Percentiles rank a stretch among this genome's conserved stretches.
phyloP scores from a whole-genome alignment of 2,888 invertebrate genomes.

The Notodonta dromedarius region DNA sequence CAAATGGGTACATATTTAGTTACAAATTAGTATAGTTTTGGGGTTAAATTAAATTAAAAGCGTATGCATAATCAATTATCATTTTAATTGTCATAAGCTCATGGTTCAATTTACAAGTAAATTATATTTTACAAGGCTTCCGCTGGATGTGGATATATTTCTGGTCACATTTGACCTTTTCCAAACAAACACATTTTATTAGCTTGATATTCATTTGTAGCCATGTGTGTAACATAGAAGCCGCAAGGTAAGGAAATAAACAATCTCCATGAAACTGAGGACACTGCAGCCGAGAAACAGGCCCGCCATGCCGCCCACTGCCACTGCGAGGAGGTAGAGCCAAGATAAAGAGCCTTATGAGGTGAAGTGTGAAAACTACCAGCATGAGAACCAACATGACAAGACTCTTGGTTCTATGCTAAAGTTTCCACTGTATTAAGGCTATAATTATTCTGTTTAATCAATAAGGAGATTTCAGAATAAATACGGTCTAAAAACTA shows the following conservation, averaged over 20 bases:
- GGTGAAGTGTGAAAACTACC: too few relatives aligned
- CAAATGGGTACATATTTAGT: constrained; percentile 34
- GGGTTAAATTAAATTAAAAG: constrained; percentile 6
- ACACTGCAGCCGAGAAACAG: constrained; percentile 91
- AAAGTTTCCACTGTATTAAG: too few relatives aligned
- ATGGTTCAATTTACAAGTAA: neutral
- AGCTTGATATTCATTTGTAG: constrained; percentile 8
- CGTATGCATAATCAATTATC: neutral
- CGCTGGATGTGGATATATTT: too few relatives aligned
- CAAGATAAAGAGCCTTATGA: too few relatives aligned
- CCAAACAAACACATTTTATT: too few relatives aligned
- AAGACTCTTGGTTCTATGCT: too few relatives aligned
- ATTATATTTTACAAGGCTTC: too few relatives aligned
- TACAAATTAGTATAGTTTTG: constrained; percentile 38
- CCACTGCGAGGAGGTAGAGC: constrained; percentile 76
- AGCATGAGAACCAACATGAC: too few relatives aligned
- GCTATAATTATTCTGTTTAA: too few relatives aligned
- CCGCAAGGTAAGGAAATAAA: constrained; percentile 88
- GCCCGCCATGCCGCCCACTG: constrained; percentile 92
- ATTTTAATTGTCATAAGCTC: neutral
- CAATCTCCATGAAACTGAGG: constrained; percentile 89
- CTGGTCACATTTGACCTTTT: too few relatives aligned
- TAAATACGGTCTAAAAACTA: too few relatives aligned
- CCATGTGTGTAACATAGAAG: constrained; percentile 82
- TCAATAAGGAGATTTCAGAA: too few relatives aligned